Conservation (phyloP, 2,113 vertebrate species). For the Ariopsis seemanni region DNA sequence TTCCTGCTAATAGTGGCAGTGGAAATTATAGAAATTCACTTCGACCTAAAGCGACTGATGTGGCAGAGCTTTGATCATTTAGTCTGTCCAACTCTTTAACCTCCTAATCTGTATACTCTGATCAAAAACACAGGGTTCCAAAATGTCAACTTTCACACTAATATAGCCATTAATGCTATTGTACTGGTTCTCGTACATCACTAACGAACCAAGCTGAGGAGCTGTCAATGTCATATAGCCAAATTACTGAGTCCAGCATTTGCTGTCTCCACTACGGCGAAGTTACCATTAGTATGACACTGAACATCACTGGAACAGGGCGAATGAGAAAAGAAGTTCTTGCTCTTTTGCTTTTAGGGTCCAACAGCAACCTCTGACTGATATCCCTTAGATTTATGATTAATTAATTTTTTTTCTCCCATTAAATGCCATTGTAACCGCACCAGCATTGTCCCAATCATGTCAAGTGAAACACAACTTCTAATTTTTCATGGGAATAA, state of each 20-base stretch:
- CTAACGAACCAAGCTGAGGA: not conserved
- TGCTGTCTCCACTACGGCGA: not conserved
- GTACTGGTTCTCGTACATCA: not conserved
- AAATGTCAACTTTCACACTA: not conserved
- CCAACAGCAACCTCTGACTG: not conserved
- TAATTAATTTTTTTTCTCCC: not conserved
- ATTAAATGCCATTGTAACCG: not conserved
- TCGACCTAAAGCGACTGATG: not conserved
- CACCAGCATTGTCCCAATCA: not conserved
- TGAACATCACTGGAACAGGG: not conserved
- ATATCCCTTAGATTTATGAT: not conserved
- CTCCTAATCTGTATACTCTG: not conserved
- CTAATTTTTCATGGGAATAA: not conserved
- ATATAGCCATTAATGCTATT: not conserved
- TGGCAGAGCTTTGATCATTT: not conserved
- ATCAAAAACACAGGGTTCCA: not conserved
- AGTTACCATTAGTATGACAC: not conserved
- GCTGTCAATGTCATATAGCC: not conserved
- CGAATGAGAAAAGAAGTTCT: not conserved
- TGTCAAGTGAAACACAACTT: not conserved
- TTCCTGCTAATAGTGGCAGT: not conserved
- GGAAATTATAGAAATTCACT: not conserved
- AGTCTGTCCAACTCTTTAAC: not conserved
- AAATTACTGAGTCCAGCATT: not conserved
- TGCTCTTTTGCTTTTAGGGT: not conserved